Conservation (phyloP, 1,140 invertebrate genomes). For the Plectrocnemia conspersa region DNA sequence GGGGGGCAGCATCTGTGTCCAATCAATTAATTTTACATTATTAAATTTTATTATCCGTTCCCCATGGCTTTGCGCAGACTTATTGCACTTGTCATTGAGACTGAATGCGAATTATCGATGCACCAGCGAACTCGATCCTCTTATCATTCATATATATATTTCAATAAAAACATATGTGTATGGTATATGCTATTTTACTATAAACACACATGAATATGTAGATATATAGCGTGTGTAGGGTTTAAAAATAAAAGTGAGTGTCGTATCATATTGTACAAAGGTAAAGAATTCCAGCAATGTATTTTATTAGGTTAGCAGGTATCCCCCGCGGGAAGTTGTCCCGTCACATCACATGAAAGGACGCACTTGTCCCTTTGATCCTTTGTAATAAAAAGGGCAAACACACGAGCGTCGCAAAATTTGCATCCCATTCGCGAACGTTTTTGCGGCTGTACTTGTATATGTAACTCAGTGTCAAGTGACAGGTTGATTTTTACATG, state of each 20-base stretch:
- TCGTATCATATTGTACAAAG: slow-evolving; percentile 11
- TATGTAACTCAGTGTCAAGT: too few species aligned
- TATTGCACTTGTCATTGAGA: slow-evolving; percentile 26
- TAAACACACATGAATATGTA: too few species aligned
- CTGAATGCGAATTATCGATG: slow-evolving; percentile 9
- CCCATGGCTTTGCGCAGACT: slow-evolving; percentile 9
- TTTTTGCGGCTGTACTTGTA: too few species aligned
- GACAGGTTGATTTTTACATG: too few species aligned
- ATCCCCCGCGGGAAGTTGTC: slow-evolving; percentile 13
- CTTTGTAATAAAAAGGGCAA: too few species aligned
- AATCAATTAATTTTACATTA: slow-evolving; percentile 37
- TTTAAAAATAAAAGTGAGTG: too few species aligned
- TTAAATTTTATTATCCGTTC: slow-evolving; percentile 32
- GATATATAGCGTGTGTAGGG: too few species aligned
- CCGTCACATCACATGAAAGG: slow-evolving; percentile 12
- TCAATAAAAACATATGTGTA: too few species aligned
- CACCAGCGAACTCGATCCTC: not conserved
- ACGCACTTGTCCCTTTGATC: slow-evolving; percentile 18
- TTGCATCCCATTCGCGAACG: too few species aligned
- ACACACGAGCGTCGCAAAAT: too few species aligned
- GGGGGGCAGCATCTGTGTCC: slow-evolving; percentile 26
- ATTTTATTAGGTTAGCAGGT: slow-evolving; percentile 31
- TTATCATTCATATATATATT: not conserved
- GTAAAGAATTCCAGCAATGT: slow-evolving; percentile 24
- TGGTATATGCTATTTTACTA: too few species aligned